Conservation (phyloP, 1,140 invertebrate species). For the Rhizoglyphus robini region DNA sequence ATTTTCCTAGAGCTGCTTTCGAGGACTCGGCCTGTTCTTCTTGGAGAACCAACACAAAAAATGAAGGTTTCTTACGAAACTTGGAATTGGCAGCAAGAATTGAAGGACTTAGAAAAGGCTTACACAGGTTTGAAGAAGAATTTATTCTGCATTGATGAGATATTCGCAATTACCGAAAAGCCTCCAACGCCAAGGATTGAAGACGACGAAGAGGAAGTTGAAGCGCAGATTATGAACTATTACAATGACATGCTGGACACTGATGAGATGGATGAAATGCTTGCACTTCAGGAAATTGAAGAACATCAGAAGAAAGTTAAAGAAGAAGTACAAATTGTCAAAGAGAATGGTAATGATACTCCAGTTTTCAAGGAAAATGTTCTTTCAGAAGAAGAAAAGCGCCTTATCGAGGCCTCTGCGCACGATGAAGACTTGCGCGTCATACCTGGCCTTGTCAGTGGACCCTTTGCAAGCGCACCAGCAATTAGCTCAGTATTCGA, state of each 20-base stretch:
- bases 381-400: constrained; percentile 10
- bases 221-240: constrained; percentile 3
- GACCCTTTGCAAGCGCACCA: not conserved
- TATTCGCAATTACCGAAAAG: constrained; percentile 18
- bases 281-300: constrained; percentile 9
- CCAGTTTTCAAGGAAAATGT: not conserved
- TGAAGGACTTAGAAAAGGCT: constrained; percentile 22
- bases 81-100: constrained; percentile 24
- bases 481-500: not conserved
- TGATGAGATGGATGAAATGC: constrained; percentile 11
- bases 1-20: not conserved
- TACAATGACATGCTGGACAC: constrained; percentile 9
- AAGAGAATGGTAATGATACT: not conserved
- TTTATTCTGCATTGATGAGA: constrained; percentile 21
- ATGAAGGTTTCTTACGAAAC: constrained; percentile 19
- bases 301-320: not conserved
- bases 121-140: constrained; percentile 21
- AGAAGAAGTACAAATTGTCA: not conserved
- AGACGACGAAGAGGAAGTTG: constrained; percentile 19
- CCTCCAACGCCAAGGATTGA: constrained; percentile 17
- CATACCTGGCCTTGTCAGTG: not conserved
- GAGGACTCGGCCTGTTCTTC: constrained; percentile 4
- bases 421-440: constrained; percentile 23
- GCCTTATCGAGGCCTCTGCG: constrained; percentile 20
- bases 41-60: constrained; percentile 19